Evolutionary conservation across 2,113 vertebrate species (phyloP).

Genomic region (Catagonus wagneri): DNA sequence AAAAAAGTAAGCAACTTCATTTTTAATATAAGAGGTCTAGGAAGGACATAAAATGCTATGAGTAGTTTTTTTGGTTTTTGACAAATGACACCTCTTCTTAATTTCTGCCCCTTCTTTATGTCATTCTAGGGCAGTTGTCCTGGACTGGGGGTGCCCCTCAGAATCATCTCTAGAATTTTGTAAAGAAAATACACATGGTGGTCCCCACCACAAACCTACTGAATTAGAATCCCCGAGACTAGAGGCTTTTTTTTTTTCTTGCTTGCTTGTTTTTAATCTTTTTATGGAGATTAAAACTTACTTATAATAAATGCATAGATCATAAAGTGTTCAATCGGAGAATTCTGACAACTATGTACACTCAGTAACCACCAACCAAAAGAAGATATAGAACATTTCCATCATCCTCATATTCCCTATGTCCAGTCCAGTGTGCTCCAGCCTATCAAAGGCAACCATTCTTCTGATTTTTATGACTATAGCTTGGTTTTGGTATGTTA

Average conservation of each 20-base stretch:
- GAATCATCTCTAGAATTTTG: neutral
- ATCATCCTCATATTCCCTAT: neutral
- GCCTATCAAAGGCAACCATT: neutral
- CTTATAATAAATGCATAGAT: constrained; percentile 24
- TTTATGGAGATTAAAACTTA: neutral
- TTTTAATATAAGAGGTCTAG: neutral
- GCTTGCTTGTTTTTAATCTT: neutral
- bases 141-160: neutral
- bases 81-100: neutral
- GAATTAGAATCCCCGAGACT: neutral
- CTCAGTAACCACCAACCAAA: neutral
- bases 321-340: neutral
- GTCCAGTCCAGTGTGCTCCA: neutral
- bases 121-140: neutral
- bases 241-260: neutral
- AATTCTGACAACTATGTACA: neutral
- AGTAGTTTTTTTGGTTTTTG: neutral
- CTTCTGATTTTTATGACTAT: neutral
- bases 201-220: neutral
- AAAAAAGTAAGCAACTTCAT: neutral
- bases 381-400: neutral
- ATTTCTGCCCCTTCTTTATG: neutral
- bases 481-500: neutral
- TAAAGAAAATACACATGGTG: neutral
- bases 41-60: neutral